A percentile compares a stretch with the other conserved stretches of the same genome.
These are phyloP conservation scores for Drosophila grimshawi DNA, from an alignment of 1,140 invertebrate genomes.

Conservation along the genomic window DNA sequence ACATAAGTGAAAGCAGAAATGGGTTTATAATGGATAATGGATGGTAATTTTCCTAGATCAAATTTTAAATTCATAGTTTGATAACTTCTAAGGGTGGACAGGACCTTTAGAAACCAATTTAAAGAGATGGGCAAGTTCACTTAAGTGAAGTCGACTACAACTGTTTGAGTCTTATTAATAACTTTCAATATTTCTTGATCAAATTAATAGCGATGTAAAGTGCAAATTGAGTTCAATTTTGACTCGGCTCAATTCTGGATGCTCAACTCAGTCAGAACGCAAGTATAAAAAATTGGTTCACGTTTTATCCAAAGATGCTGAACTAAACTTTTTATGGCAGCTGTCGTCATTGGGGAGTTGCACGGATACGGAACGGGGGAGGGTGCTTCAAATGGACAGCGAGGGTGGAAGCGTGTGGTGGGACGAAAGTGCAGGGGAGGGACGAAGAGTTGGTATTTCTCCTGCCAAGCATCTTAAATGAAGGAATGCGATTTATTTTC, in stretches of 20 bases:
- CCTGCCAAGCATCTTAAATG: constrained; percentile 51
- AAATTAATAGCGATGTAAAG: constrained; percentile 25
- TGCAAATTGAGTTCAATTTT: constrained; percentile 47
- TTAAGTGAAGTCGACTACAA: not conserved
- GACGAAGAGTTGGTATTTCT: not conserved
- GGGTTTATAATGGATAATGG: not conserved
- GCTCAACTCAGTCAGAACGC: constrained; percentile 14
- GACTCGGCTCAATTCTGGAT: constrained; percentile 30
- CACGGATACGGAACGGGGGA: not conserved
- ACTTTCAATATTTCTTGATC: constrained; percentile 15
- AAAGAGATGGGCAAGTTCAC: not conserved
- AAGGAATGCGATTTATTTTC: constrained; percentile 83
- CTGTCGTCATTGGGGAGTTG: constrained; percentile 72
- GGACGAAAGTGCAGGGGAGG: not conserved
- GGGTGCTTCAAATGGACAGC: not conserved
- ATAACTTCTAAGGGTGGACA: too few species aligned
- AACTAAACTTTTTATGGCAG: constrained; percentile 79
- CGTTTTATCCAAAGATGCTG: constrained; percentile 68
- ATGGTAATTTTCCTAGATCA: not conserved
- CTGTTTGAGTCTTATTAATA: constrained; percentile 3
- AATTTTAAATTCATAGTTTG: too few species aligned
- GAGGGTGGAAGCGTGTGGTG: not conserved
- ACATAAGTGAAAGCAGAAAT: too few species aligned
- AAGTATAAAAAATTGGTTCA: constrained; percentile 69
- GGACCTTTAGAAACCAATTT: too few species aligned